Evolutionary conservation across 2,797 vertebrate genomes (phyloP).

Genomic region (Threskiornis aethiopicus): DNA sequence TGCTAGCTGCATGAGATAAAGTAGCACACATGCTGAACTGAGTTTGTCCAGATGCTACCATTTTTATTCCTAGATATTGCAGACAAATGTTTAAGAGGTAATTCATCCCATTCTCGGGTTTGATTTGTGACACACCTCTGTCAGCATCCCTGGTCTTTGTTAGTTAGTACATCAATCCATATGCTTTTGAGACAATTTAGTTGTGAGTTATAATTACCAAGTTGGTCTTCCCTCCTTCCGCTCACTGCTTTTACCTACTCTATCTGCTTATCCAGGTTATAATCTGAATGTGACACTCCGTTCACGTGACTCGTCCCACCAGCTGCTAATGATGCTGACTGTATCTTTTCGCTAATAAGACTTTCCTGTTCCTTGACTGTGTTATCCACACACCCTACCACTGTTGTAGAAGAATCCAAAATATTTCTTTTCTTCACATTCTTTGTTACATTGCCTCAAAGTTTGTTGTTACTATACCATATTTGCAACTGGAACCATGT

Average conservation of each 20-base stretch:
- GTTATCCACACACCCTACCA: background rate
- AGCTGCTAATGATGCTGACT: background rate
- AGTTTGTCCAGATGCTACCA: background rate
- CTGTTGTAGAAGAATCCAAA: background rate
- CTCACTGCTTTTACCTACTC: background rate
- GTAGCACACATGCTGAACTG: background rate
- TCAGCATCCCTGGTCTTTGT: background rate
- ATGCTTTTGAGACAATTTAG: background rate
- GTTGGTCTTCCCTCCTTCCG: background rate
- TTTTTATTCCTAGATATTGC: background rate
- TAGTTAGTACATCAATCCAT: background rate
- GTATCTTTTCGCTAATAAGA: background rate
- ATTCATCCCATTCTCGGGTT: background rate
- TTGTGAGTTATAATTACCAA: background rate
- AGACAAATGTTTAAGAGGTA: background rate
- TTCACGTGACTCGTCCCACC: background rate
- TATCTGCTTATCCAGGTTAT: background rate
- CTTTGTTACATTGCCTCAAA: background rate
- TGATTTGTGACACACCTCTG: background rate
- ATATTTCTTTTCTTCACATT: background rate
- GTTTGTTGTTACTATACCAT: background rate
- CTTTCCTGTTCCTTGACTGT: background rate
- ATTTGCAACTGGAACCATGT: background rate
- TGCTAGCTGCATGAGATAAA: background rate
- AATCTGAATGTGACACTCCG: background rate